Evolutionary conservation across 2,113 vertebrate genomes (phyloP), one percentile per base, ranked within the genome.

Genomic region (Loxodonta africana): DNA sequence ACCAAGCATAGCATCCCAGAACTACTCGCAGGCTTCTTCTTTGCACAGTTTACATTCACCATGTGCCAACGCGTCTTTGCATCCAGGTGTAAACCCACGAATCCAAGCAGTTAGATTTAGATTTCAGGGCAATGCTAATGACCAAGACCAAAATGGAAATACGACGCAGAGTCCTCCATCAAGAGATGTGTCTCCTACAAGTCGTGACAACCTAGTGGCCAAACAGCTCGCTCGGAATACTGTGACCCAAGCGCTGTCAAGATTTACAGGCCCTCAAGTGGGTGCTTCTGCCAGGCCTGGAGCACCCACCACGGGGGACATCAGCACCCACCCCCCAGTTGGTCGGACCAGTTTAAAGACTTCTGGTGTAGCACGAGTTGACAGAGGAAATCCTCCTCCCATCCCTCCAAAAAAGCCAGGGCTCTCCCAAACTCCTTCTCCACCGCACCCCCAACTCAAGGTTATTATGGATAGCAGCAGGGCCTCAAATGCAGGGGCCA

Each of bases 331-430:
- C 98, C 92, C 99, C 98, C 90, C 99, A 0, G 98, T 98, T 0
- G 95, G 98, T 94, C 98, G 99, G 96, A 99, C 98, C 53, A 97
- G 98, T 97, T 95, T 99, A 98, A 99, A 99, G 98, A 99, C 99
- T 80, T 99, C 99, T 3, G 99, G 99, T 3, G 99, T 98, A 91
- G 98, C 99, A 90, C 98, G 99, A 98, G 99, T 99, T 92, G 99
- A 99, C 98, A 98, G 99, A 98, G 99, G 99, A 97, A 99, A 99
- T 97, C 99, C 99, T 96, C 99, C 99, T 77, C 99, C 99, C 20
- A 99, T 99, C 98, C 99, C 99, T 97, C 99, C 99, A 96, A 99
- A 99, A 99, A 99, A 99, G 95, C 99, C 99, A 94, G 99, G 99
- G 98, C 99, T 99, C 86, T 99, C 99, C 65, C 99, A 99, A 96